Evolutionary conservation across 2,888 invertebrate species (phyloP).

Genomic region (Papilio protenor): DNA sequence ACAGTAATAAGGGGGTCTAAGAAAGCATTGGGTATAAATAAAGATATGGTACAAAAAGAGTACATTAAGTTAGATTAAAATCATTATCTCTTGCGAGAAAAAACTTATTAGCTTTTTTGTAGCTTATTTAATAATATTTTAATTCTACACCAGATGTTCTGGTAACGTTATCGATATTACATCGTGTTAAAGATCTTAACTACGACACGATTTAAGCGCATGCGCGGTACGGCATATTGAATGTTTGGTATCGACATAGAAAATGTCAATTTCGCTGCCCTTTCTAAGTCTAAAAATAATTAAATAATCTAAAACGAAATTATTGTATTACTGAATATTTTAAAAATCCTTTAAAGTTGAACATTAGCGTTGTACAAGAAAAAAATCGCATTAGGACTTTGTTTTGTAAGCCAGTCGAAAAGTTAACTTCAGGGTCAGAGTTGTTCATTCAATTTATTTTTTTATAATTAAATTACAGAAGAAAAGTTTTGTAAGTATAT

Average conservation of each 20-base stretch:
- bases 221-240: not conserved
- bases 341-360: not conserved
- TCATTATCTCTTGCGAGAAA: not conserved
- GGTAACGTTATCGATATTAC: not conserved
- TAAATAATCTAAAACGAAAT: not conserved
- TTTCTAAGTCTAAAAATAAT: not conserved
- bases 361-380: not conserved
- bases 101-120: not conserved
- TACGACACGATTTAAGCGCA: not conserved
- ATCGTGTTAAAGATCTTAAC: not conserved
- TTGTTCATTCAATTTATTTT: not conserved
- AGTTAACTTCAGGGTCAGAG: not conserved
- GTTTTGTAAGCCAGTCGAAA: not conserved
- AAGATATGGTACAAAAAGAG: not conserved
- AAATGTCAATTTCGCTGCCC: not conserved
- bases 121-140: not conserved
- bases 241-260: not conserved
- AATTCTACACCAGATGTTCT: not conserved
- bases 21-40: not conserved
- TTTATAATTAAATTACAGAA: not conserved
- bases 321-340: not conserved
- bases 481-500: not conserved
- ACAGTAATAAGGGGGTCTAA: not conserved
- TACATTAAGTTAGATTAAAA: not conserved
- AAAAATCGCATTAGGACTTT: not conserved